Percentiles rank a stretch among this genome's conserved stretches.
phyloP scores from a whole-genome alignment of 2,113 vertebrate genomes.

The Entelurus aequoreus region DNA sequence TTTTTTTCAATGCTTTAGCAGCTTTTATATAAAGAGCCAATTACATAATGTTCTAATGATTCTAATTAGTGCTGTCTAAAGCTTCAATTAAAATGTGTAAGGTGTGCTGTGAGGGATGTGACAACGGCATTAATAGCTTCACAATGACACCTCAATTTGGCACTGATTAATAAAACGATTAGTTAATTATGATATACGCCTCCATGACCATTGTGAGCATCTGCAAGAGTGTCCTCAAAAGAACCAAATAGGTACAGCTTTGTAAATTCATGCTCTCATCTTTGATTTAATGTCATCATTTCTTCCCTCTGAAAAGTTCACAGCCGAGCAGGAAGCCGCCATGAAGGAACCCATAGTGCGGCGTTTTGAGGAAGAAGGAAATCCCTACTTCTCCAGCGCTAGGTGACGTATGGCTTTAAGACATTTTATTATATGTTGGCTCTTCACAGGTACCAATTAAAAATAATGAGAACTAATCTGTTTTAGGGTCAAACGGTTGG shows the following conservation, averaged over 20 bases:
- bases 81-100: slow-evolving; percentile 44
- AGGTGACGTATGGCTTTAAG: slow-evolving; percentile 70
- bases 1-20: slow-evolving; percentile 28
- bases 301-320: slow-evolving; percentile 73
- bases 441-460: background rate
- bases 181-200: background rate
- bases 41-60: slow-evolving; percentile 33
- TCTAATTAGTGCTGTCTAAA: slow-evolving; percentile 21
- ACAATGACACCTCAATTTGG: slow-evolving; percentile 21
- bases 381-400: slow-evolving; percentile 90
- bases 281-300: background rate
- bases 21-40: slow-evolving; percentile 25
- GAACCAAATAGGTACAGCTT: background rate
- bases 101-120: slow-evolving; percentile 38
- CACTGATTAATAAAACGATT: slow-evolving; percentile 11
- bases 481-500: too few relatives aligned
- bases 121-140: slow-evolving; percentile 36
- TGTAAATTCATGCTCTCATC: background rate
- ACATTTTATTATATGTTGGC: background rate
- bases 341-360: slow-evolving; percentile 89
- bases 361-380: slow-evolving; percentile 93
- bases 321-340: slow-evolving; percentile 85
- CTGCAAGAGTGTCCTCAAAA: background rate
- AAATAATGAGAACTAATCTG: too few relatives aligned
- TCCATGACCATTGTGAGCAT: background rate